Percentiles rank a stretch among this genome's conserved stretches.
phyloP scores from a whole-genome alignment of 1,140 invertebrate genomes.

The Drosophila grimshawi region DNA sequence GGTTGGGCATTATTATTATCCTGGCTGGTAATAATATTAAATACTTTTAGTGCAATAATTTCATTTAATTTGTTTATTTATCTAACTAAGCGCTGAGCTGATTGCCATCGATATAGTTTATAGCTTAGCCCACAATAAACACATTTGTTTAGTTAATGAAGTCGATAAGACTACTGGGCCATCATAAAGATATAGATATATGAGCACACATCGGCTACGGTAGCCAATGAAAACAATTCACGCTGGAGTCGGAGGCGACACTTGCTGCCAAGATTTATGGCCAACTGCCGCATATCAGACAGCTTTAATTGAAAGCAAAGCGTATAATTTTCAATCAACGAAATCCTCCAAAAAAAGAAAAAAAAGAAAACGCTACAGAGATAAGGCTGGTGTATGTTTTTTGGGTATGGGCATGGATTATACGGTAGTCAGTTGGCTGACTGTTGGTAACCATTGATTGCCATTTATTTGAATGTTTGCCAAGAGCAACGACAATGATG shows the following conservation, averaged over 20 bases:
- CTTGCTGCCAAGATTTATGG: constrained; percentile 66
- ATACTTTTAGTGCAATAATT: constrained; percentile 77
- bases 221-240: constrained; percentile 63
- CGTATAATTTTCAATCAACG: constrained; percentile 75
- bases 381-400: constrained; percentile 20
- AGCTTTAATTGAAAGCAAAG: constrained; percentile 81
- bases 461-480: constrained; percentile 66
- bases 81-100: constrained; percentile 50
- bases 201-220: constrained; percentile 24
- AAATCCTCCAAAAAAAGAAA: constrained; percentile 43
- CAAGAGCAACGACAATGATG: constrained; percentile 30
- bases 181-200: constrained; percentile 70
- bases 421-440: constrained; percentile 49
- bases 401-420: constrained; percentile 33
- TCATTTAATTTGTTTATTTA: constrained; percentile 83
- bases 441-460: constrained; percentile 56
- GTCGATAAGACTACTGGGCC: constrained; percentile 73
- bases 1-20: constrained; percentile 19
- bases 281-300: constrained; percentile 57
- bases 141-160: constrained; percentile 81
- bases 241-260: neutral
- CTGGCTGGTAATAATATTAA: constrained; percentile 59
- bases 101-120: constrained; percentile 27
- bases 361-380: constrained; percentile 10
- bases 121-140: constrained; percentile 57